A percentile compares a stretch with the other conserved stretches of the same genome.
These are phyloP conservation scores for Abrostola triplasia DNA, from an alignment of 2,888 invertebrate genomes.

Conservation along the genomic window DNA sequence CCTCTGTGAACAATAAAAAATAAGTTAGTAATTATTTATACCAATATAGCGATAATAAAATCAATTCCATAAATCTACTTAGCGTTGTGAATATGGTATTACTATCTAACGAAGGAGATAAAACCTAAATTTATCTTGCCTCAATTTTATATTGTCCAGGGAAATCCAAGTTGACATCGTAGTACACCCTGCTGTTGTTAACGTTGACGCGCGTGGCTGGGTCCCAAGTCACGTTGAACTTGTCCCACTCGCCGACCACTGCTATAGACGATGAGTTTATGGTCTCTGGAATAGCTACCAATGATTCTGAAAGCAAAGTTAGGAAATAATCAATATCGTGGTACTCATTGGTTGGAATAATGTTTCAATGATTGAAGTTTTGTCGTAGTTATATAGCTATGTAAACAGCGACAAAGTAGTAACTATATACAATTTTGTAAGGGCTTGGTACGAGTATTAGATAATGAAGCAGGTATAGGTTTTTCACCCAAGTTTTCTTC, in stretches of 20 bases:
- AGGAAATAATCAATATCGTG: neutral
- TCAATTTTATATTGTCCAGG: conserved; percentile 89
- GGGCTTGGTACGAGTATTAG: no score
- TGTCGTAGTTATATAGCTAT: no score
- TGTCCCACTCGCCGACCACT: conserved; percentile 92
- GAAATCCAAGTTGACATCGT: conserved; percentile 91
- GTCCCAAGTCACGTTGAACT: conserved; percentile 95
- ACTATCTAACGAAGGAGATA: no score
- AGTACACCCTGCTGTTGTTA: conserved; percentile 94
- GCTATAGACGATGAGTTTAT: conserved; percentile 90
- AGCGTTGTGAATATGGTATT: no score
- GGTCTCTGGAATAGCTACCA: conserved; percentile 92
- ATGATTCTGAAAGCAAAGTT: conserved; percentile 68
- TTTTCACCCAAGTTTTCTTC: no score
- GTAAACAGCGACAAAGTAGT: neutral
- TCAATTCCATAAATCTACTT: no score
- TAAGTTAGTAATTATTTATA: conserved; percentile 34
- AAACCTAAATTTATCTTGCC: conserved; percentile 66
- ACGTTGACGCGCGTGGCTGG: conserved; percentile 92
- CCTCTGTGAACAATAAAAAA: conserved; percentile 65
- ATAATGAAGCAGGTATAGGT: no score
- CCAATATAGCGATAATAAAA: no score
- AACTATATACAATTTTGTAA: neutral
- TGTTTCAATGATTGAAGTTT: no score
- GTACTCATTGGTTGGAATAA: no score